phyloP scores from a whole-genome alignment of 2,888 invertebrate species.

The Epiblema foenella region DNA sequence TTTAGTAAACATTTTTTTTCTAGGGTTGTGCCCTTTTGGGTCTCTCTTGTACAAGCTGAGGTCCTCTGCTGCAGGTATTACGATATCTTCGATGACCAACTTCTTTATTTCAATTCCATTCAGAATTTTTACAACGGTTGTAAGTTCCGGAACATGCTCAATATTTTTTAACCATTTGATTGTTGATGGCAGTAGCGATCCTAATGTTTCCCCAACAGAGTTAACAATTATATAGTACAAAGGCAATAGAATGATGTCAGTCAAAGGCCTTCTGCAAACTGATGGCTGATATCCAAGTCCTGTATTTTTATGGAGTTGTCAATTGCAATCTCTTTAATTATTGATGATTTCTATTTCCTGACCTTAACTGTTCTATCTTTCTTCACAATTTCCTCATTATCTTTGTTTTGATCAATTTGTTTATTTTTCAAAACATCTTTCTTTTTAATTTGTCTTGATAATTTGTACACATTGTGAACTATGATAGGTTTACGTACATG shows the following conservation, averaged over 20 bases:
- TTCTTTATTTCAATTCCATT: constrained; percentile 49
- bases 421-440: constrained; percentile 52
- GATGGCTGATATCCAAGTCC: constrained; percentile 86
- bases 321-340: constrained; percentile 68
- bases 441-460: constrained; percentile 85
- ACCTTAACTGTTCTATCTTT: constrained; percentile 62
- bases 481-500: constrained; percentile 93
- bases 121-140: constrained; percentile 51
- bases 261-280: constrained; percentile 93
- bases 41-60: constrained; percentile 92
- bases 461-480: constrained; percentile 93
- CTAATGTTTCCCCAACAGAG: constrained; percentile 66
- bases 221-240: constrained; percentile 87
- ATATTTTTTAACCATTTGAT: constrained; percentile 86
- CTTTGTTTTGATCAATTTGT: constrained; percentile 49
- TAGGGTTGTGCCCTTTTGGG: constrained; percentile 90
- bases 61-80: constrained; percentile 81
- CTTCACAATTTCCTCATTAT: constrained; percentile 43
- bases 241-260: constrained; percentile 92
- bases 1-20: constrained; percentile 89
- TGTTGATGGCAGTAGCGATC: constrained; percentile 85
- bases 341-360: constrained; percentile 80
- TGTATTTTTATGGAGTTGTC: constrained; percentile 77
- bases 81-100: constrained; percentile 52
- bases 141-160: constrained; percentile 56